phyloP scores from a whole-genome alignment of 2,888 invertebrate species.

The Dynastes tityus region DNA sequence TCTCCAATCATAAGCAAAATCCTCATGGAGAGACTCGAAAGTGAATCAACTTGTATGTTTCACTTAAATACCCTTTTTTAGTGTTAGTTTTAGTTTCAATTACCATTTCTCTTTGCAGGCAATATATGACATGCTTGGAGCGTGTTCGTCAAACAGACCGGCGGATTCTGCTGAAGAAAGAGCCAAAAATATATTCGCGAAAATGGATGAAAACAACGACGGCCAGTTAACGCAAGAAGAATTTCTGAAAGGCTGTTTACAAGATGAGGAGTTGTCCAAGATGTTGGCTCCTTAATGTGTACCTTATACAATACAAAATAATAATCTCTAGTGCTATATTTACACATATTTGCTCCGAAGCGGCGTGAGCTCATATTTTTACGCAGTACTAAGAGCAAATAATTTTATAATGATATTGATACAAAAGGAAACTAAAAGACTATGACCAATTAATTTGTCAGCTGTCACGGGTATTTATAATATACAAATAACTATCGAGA shows the following conservation, averaged over 20 bases:
- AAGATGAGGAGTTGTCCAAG: slow-evolving; percentile 95
- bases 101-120: slow-evolving; percentile 79
- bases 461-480: slow-evolving; percentile 53
- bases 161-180: slow-evolving; percentile 97
- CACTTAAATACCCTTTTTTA: too few species aligned
- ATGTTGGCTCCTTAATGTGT: slow-evolving; percentile 91
- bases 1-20: too few species aligned
- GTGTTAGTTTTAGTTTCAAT: background rate
- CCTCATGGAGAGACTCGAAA: too few species aligned
- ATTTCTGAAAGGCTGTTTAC: slow-evolving; percentile 97
- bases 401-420: slow-evolving; percentile 47
- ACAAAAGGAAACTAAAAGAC: slow-evolving; percentile 45
- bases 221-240: slow-evolving; percentile 98
- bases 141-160: slow-evolving; percentile 94
- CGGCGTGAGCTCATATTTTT: slow-evolving; percentile 34
- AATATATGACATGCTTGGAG: slow-evolving; percentile 99
- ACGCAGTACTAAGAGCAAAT: slow-evolving; percentile 46
- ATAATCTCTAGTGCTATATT: slow-evolving; percentile 48
- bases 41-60: too few species aligned
- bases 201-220: slow-evolving; percentile 99
- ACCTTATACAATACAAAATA: slow-evolving; percentile 46
- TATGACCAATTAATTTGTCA: slow-evolving; percentile 55
- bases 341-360: slow-evolving; percentile 43
- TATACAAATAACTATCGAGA: slow-evolving; percentile 45
- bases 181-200: slow-evolving; percentile 98